Percentiles rank a stretch among this genome's conserved stretches.
Conservation (phyloP, 35 echinoderm and acorn worm species). For the Hemicentrotus pulcherrimus region DNA sequence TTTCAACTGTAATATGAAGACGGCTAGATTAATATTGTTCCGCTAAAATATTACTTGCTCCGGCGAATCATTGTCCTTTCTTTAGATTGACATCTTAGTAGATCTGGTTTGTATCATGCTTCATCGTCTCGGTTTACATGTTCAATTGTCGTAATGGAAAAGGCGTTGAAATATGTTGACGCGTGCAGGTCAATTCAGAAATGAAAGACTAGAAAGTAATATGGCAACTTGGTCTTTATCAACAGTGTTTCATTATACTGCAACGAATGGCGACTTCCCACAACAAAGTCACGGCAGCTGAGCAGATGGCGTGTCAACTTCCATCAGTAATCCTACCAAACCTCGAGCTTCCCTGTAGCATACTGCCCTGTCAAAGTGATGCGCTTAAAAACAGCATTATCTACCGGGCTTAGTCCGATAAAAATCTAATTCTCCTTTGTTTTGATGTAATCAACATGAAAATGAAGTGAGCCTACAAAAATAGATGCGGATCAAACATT, state of each 20-base stretch:
- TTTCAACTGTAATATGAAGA: background rate
- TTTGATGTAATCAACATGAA: background rate
- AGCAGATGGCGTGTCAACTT: constrained; percentile 15
- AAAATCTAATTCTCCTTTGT: background rate
- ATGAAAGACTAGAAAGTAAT: background rate
- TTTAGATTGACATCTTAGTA: background rate
- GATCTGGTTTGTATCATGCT: background rate
- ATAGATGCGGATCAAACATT: background rate
- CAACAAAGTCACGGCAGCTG: background rate
- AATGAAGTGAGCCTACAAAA: background rate
- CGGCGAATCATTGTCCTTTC: background rate
- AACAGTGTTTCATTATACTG: background rate
- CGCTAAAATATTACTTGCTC: background rate
- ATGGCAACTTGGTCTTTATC: no score
- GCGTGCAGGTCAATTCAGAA: background rate
- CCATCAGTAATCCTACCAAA: background rate
- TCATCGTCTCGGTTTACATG: background rate
- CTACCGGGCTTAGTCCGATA: background rate
- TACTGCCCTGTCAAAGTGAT: background rate
- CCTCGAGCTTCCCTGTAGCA: background rate
- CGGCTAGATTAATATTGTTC: background rate
- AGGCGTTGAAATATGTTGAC: background rate
- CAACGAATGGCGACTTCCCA: background rate
- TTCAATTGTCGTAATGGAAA: background rate
- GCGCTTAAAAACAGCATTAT: background rate